Conservation (phyloP, 2,888 invertebrate species). For the Xestoiulus laeticollis region DNA sequence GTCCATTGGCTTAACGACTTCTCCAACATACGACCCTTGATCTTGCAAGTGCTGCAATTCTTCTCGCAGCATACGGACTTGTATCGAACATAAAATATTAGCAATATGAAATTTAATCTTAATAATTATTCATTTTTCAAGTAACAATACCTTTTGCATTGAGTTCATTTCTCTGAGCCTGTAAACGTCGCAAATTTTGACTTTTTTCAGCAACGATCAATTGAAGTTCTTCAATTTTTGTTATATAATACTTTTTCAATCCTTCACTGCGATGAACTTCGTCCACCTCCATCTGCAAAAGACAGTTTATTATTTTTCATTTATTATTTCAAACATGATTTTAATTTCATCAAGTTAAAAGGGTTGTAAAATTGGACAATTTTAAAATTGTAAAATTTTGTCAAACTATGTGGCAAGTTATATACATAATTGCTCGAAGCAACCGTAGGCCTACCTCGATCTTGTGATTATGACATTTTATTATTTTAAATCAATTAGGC, state of each 20-base stretch:
- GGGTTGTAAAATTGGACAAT: no score
- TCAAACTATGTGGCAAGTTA: no score
- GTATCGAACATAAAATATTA: conserved; percentile 57
- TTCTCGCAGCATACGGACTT: conserved; percentile 96
- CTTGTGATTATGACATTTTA: no score
- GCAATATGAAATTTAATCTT: not conserved
- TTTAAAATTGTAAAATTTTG: no score
- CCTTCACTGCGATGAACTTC: conserved; percentile 75
- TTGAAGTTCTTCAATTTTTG: conserved; percentile 97
- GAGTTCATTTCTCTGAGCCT: conserved; percentile 98
- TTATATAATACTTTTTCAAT: conserved; percentile 94
- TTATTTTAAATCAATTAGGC: no score
- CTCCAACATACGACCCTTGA: conserved; percentile 99
- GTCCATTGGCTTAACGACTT: conserved; percentile 99
- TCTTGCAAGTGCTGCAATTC: conserved; percentile 94
- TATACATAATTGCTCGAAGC: no score
- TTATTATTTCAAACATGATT: no score
- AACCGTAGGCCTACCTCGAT: no score
- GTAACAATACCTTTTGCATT: conserved; percentile 90
- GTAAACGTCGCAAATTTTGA: conserved; percentile 93
- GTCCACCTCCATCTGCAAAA: conserved; percentile 63
- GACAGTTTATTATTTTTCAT: no score
- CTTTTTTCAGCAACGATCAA: conserved; percentile 94
- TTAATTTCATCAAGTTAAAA: no score
- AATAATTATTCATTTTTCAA: no score